phyloP scores from a whole-genome alignment of 2,113 vertebrate genomes.

The Anser brachyrhynchus region DNA sequence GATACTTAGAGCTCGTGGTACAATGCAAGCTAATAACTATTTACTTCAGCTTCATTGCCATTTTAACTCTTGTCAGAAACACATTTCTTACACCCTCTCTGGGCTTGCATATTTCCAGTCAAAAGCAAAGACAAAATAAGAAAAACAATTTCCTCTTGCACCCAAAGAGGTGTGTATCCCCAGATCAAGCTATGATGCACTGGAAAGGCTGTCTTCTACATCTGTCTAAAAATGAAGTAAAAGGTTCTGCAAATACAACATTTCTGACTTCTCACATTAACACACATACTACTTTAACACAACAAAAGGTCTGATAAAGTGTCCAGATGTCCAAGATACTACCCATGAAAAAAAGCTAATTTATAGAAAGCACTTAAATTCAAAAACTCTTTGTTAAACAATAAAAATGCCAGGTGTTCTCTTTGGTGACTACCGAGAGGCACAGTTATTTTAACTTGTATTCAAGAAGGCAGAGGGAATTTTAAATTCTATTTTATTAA shows the following conservation, averaged over 20 bases:
- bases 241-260: neutral
- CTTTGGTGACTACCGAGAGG: neutral
- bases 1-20: neutral
- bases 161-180: neutral
- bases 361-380: neutral
- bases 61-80: neutral
- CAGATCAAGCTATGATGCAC: neutral
- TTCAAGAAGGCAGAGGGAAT: neutral
- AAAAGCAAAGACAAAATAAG: neutral
- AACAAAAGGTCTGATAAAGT: neutral
- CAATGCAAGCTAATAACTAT: neutral
- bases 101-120: neutral
- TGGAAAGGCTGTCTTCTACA: neutral
- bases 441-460: neutral
- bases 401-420: conserved; percentile 27
- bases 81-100: neutral
- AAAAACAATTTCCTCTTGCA: neutral
- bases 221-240: neutral
- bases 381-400: conserved; percentile 7
- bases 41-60: neutral
- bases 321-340: neutral
- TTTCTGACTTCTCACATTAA: neutral
- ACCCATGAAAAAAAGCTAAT: neutral
- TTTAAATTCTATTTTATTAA: neutral
- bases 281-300: neutral